Conservation (phyloP, 2,888 invertebrate genomes). For the Altica lythri region DNA sequence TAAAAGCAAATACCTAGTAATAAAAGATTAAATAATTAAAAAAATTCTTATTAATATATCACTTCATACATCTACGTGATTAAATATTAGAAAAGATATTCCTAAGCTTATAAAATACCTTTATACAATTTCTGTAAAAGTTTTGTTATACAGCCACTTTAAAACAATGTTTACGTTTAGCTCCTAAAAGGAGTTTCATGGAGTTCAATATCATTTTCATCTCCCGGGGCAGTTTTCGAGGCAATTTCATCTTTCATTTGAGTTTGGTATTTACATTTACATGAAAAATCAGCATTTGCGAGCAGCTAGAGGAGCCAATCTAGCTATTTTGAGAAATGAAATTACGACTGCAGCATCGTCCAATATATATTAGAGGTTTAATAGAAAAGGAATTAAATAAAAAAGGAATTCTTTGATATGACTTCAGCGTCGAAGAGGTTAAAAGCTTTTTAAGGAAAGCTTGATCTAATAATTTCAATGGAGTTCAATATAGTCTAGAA, state of each 20-base stretch:
- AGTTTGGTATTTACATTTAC: conserved; percentile 34
- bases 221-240: conserved; percentile 31
- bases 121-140: conserved; percentile 14
- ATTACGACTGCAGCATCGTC: conserved; percentile 26
- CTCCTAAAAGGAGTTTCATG: conserved; percentile 19
- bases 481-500: too few relatives aligned
- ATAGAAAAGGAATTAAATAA: conserved; percentile 29
- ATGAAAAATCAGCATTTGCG: conserved; percentile 33
- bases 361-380: conserved; percentile 19
- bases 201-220: conserved; percentile 32
- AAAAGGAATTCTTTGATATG: conserved; percentile 6
- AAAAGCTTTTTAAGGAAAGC: not conserved
- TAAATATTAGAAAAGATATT: too few relatives aligned
- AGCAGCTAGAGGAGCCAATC: conserved; percentile 32
- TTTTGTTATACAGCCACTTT: conserved; percentile 3
- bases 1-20: too few relatives aligned
- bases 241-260: conserved; percentile 39
- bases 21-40: too few relatives aligned
- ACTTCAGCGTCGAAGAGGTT: not conserved
- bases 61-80: too few relatives aligned
- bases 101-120: conserved; percentile 10
- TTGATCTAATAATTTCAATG: not conserved
- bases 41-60: too few relatives aligned
- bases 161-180: conserved; percentile 19
- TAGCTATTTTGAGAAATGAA: conserved; percentile 33